Base-by-base conservation (phyloP, 2,888 invertebrate genomes). In the Tinea semifulvella region DNA sequence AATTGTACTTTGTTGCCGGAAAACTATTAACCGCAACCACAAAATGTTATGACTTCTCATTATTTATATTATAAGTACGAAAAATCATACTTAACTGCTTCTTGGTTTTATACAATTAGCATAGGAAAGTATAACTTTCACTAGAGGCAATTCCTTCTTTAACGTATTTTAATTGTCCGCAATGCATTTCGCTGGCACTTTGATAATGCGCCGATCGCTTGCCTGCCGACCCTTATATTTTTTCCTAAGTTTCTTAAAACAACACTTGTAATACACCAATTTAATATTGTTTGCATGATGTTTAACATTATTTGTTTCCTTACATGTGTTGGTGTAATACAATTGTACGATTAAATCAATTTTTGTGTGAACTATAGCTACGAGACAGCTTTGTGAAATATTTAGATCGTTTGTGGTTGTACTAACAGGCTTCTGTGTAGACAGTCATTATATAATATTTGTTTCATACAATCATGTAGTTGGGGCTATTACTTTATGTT, bases 101-200 rank as follows among this genome's bases (percentile, higher is more conserved):
- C 31, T 31, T 14, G 31, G 31, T 31, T 31, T 31, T 13, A 11
- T 31, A 50, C 53, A 58, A 11, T 2, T 31, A n/a, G 31, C n/a
- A 31, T 14, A 64, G 59, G 70, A 74, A 72, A 75, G 71, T 54
- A 56, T 46, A 50, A 61, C 72, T 74, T 74, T 74, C 73, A 63
- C 69, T 47, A 47, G 49, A 52, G 52, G 47, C 51, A 51, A 55
- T 53, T 18, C 18, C 16, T 36, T 36, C 13, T 11, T 4, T 31
- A n/a, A n/a, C n/a, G n/a, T n/a, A n/a, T n/a, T n/a, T 45, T 27
- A 13, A 8, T 10, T 36, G 17, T 74, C 75, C 66, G 75, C 68
- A 67, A 71, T 76, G 74, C 70, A 76, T 66, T 59, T 53, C 53
- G 59, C 59, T 56, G 49, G 49, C 50, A 54, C 56, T 59, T 58